Conservation (phyloP, 1,140 invertebrate species). For the Drosophila pectinifera region DNA sequence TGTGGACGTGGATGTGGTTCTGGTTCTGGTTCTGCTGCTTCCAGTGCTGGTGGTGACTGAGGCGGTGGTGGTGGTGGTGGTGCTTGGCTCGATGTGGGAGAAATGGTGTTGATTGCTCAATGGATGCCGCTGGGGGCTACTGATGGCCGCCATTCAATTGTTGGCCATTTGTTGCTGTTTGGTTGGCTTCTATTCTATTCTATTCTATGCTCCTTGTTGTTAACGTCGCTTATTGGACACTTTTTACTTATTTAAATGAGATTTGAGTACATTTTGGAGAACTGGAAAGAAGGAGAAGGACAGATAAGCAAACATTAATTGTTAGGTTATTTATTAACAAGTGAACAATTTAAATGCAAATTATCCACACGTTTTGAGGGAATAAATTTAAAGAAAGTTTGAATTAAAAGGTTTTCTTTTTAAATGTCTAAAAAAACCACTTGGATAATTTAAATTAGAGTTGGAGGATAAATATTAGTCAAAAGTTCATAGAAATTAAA, state of each 20-base stretch:
- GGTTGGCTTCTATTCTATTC: conserved; percentile 33
- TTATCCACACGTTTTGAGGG: no score
- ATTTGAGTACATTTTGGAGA: conserved; percentile 49
- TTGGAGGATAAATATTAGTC: no score
- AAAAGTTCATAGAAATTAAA: background rate
- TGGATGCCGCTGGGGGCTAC: conserved; percentile 91
- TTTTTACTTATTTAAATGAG: conserved; percentile 50
- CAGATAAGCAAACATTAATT: conserved; percentile 9
- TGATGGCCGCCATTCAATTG: conserved; percentile 91
- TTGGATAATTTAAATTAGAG: no score
- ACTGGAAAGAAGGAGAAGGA: conserved; percentile 19
- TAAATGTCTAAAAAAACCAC: no score
- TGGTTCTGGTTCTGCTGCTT: conserved; percentile 26
- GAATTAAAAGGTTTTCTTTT: no score
- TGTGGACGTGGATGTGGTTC: conserved; percentile 19
- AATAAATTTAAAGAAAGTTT: no score
- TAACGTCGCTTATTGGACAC: conserved; percentile 30
- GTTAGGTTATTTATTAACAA: conserved; percentile 7
- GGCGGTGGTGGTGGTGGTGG: conserved; percentile 75
- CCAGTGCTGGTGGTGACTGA: conserved; percentile 13
- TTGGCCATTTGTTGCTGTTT: conserved; percentile 73
- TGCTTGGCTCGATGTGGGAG: conserved; percentile 68
- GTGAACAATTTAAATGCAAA: background rate
- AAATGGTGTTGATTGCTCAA: conserved; percentile 82
- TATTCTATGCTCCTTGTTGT: conserved; percentile 14